These are phyloP conservation scores for Heteromormyrus szaboi DNA, from an alignment of 2,797 vertebrate species.

Conservation along the genomic window DNA sequence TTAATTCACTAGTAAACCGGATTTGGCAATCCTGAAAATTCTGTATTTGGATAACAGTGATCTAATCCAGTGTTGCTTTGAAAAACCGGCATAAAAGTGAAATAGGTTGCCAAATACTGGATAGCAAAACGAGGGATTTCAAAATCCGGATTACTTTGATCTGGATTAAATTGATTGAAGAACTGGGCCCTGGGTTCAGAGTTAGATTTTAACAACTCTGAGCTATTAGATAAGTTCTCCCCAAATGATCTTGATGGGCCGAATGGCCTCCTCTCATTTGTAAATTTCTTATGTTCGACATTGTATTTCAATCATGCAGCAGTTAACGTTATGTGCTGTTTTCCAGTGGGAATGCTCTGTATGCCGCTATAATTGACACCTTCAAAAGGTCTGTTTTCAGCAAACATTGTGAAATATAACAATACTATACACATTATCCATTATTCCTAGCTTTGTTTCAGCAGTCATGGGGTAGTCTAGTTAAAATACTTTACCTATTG, in stretches of 20 bases:
- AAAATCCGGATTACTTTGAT: too few relatives aligned
- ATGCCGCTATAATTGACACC: not conserved
- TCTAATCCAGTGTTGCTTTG: too few relatives aligned
- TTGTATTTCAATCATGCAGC: not conserved
- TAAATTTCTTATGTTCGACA: not conserved
- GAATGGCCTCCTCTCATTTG: not conserved
- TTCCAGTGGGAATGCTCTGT: not conserved
- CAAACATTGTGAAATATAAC: not conserved
- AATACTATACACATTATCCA: not conserved
- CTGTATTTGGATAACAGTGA: too few relatives aligned
- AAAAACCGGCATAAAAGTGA: too few relatives aligned
- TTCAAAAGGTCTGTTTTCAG: not conserved
- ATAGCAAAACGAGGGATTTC: too few relatives aligned
- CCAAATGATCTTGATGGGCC: not conserved
- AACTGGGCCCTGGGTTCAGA: not conserved
- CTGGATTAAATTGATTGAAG: too few relatives aligned
- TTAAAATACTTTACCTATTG: not conserved
- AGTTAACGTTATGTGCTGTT: not conserved
- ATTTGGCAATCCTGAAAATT: too few relatives aligned
- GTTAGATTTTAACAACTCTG: not conserved
- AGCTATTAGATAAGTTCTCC: too few relatives aligned
- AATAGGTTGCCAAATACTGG: too few relatives aligned
- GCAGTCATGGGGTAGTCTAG: not conserved
- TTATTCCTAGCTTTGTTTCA: not conserved
- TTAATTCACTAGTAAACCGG: too few relatives aligned